Percentiles rank a stretch among this genome's conserved stretches.
These are phyloP conservation scores for Eupithecia abbreviata DNA, from an alignment of 2,888 invertebrate species.

Conservation along the genomic window DNA sequence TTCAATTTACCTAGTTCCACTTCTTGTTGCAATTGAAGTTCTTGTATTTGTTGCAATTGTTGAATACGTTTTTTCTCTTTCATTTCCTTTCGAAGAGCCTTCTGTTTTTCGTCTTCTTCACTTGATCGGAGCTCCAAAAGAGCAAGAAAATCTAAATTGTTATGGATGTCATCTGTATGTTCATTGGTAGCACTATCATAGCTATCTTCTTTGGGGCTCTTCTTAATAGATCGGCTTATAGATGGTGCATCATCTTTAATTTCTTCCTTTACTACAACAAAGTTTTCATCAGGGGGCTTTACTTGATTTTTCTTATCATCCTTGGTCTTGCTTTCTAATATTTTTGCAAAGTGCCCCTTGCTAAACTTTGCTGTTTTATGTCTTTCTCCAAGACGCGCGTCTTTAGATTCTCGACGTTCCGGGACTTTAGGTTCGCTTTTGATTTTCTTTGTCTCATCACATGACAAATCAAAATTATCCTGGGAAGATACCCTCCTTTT, in stretches of 20 bases:
- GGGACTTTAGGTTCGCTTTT: constrained; percentile 82
- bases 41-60: constrained; percentile 78
- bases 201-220: constrained; percentile 59
- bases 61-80: constrained; percentile 83
- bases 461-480: constrained; percentile 84
- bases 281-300: constrained; percentile 74
- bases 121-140: constrained; percentile 83
- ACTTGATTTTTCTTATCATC: constrained; percentile 84
- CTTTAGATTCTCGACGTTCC: constrained; percentile 89
- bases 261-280: constrained; percentile 63
- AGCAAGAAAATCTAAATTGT: constrained; percentile 84
- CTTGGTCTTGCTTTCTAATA: constrained; percentile 84
- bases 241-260: constrained; percentile 49
- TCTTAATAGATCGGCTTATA: constrained; percentile 42
- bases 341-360: constrained; percentile 83
- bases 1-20: constrained; percentile 71
- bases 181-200: constrained; percentile 60
- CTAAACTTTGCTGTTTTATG: constrained; percentile 83
- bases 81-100: constrained; percentile 81
- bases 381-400: constrained; percentile 74
- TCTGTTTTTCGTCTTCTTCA: constrained; percentile 85
- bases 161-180: constrained; percentile 66
- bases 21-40: constrained; percentile 79
- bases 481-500: constrained; percentile 92
- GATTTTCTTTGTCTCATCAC: constrained; percentile 86